Evolutionary conservation across 2,888 invertebrate genomes (phyloP).

Genomic region (Oscheius sp.): DNA sequence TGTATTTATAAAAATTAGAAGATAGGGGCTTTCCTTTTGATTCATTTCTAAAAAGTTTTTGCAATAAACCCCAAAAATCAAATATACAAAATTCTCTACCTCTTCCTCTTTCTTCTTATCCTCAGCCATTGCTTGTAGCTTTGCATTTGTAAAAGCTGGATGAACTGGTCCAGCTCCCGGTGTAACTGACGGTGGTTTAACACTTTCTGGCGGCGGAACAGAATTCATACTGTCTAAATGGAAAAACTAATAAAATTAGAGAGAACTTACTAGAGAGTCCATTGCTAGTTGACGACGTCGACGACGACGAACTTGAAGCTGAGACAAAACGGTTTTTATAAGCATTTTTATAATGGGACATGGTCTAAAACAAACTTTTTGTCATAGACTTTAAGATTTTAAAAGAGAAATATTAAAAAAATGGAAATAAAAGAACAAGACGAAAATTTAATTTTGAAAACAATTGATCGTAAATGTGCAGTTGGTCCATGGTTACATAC

Average conservation of each 20-base stretch:
- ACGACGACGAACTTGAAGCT: conserved; percentile 21
- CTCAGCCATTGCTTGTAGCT: conserved; percentile 31
- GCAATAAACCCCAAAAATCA: background rate
- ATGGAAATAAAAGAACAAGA: background rate
- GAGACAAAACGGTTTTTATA: conserved; percentile 34
- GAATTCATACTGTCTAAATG: no score
- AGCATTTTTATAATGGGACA: conserved; percentile 26
- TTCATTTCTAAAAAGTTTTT: no score
- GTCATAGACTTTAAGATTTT: background rate
- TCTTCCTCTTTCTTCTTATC: conserved; percentile 54
- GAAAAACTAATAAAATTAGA: background rate
- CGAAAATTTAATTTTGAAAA: background rate
- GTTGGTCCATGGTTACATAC: no score
- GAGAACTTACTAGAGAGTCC: background rate
- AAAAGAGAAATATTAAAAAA: no score
- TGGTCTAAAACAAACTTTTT: background rate
- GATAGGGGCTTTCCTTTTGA: no score
- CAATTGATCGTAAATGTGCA: background rate
- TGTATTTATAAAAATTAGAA: no score
- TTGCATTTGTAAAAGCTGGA: conserved; percentile 31
- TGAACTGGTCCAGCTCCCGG: conserved; percentile 29
- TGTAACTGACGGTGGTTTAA: conserved; percentile 37
- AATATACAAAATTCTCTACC: conserved; percentile 24
- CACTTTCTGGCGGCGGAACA: conserved; percentile 48
- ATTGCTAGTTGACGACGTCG: no score